Conservation (phyloP, 2,888 invertebrate genomes). For the Stenodema calcarata region DNA sequence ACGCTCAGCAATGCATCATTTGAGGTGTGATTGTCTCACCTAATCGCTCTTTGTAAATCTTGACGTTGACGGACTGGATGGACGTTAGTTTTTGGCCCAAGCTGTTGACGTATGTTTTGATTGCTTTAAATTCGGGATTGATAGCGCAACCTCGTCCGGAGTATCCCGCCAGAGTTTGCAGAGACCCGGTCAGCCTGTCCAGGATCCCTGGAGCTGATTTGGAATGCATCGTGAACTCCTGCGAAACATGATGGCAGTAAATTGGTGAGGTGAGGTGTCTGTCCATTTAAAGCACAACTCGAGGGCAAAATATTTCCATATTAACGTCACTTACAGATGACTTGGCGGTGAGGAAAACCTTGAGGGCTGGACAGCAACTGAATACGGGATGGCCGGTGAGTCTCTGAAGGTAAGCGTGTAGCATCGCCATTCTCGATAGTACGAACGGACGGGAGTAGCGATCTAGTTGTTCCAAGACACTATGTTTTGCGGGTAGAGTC, state of each 20-base stretch:
- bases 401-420: slow-evolving; percentile 71
- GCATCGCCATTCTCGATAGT: slow-evolving; percentile 69
- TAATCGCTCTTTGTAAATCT: slow-evolving; percentile 71
- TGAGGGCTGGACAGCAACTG: slow-evolving; percentile 70
- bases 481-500: slow-evolving; percentile 76
- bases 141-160: slow-evolving; percentile 65
- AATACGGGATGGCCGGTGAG: slow-evolving; percentile 74
- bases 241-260: slow-evolving; percentile 49
- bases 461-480: slow-evolving; percentile 71
- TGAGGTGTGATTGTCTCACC: too few species aligned
- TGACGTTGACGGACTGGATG: slow-evolving; percentile 70
- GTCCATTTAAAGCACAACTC: neutral
- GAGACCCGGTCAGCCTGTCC: slow-evolving; percentile 66
- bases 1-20: too few species aligned
- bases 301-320: neutral
- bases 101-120: slow-evolving; percentile 68
- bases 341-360: slow-evolving; percentile 71
- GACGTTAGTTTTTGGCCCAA: slow-evolving; percentile 69
- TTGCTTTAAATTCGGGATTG: slow-evolving; percentile 69
- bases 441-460: slow-evolving; percentile 76
- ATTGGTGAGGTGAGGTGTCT: too few species aligned
- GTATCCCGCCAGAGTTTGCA: slow-evolving; percentile 67
- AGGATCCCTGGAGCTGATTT: slow-evolving; percentile 68
- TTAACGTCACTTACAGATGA: slow-evolving; percentile 65
- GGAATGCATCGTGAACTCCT: slow-evolving; percentile 71